Conservation (phyloP, 2,888 invertebrate species). For the Cactoblastis cactorum region DNA sequence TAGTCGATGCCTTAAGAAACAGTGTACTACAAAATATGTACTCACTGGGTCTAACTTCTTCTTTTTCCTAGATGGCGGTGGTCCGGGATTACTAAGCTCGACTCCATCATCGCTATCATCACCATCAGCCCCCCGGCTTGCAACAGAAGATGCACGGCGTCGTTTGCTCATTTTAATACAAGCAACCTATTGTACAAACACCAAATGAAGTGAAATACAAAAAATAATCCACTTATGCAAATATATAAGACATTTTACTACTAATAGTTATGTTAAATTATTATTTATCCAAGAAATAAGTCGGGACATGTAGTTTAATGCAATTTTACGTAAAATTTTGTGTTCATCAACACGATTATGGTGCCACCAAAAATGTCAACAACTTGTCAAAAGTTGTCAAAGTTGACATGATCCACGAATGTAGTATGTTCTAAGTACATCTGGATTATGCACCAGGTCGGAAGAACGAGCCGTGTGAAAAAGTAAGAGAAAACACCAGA, state of each 20-base stretch:
- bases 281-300: not conserved
- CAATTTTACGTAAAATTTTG: not conserved
- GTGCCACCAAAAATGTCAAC: too few species aligned
- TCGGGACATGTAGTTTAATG: not conserved
- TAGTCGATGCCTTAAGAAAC: not conserved
- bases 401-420: too few species aligned
- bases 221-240: not conserved
- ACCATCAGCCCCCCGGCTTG: slow-evolving; percentile 83
- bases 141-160: slow-evolving; percentile 90
- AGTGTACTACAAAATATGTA: not conserved
- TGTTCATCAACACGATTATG: too few species aligned
- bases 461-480: too few species aligned
- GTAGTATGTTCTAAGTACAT: too few species aligned
- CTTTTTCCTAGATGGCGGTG: slow-evolving; percentile 79
- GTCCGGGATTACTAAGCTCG: slow-evolving; percentile 68
- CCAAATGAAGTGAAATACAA: not conserved
- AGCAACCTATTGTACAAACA: not conserved
- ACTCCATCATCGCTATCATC: slow-evolving; percentile 85
- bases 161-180: slow-evolving; percentile 83
- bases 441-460: too few species aligned
- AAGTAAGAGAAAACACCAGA: too few species aligned
- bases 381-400: too few species aligned
- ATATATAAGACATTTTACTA: not conserved
- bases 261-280: not conserved
- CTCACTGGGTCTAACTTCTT: slow-evolving; percentile 88